These are phyloP conservation scores for Acrossocheilus fasciatus DNA, from an alignment of 2,797 vertebrate species.

Conservation along the genomic window DNA sequence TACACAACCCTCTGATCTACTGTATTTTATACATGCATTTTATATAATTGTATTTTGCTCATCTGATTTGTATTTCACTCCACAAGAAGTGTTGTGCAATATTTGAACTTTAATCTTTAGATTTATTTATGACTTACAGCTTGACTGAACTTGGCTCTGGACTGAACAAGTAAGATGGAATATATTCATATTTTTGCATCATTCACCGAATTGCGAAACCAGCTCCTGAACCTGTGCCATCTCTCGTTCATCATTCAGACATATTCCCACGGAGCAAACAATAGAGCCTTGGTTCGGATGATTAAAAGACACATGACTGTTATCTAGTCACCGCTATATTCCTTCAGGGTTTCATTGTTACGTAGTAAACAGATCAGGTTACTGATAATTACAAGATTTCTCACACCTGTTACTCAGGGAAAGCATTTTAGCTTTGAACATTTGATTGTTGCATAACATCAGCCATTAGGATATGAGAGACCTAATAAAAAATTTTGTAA, in stretches of 20 bases:
- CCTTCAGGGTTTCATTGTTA: neutral
- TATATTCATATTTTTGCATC: neutral
- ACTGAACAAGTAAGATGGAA: neutral
- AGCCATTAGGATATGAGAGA: neutral
- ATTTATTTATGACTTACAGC: neutral
- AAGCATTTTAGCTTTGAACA: neutral
- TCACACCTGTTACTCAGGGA: neutral
- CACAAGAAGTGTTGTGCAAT: neutral
- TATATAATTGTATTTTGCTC: neutral
- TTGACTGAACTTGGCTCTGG: neutral
- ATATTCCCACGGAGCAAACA: constrained; percentile 1
- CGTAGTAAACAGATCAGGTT: neutral
- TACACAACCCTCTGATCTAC: neutral
- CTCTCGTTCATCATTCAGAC: constrained; percentile 11
- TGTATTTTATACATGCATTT: neutral
- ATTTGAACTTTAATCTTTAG: neutral
- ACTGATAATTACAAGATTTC: neutral
- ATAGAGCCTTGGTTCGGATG: neutral
- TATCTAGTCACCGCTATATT: neutral
- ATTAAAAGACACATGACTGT: neutral
- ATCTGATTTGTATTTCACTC: neutral
- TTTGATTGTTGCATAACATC: neutral
- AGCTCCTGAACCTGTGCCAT: neutral
- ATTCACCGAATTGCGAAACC: constrained; percentile 20
- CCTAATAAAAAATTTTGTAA: neutral